phyloP scores from a whole-genome alignment of 1,140 invertebrate genomes.

The Scaptomyza montana region DNA sequence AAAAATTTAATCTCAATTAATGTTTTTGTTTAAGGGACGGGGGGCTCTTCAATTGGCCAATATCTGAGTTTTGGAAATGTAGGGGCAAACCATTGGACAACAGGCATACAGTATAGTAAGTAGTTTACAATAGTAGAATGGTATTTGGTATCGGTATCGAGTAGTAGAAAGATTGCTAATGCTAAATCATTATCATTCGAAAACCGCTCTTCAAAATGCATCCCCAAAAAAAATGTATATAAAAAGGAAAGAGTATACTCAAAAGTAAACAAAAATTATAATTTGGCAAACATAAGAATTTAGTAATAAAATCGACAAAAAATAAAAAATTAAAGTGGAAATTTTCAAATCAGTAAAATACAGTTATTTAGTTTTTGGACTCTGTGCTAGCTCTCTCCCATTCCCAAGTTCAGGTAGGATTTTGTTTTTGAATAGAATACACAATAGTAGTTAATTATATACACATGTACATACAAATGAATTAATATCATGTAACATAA shows the following conservation, averaged over 20 bases:
- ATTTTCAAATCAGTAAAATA: constrained; percentile 46
- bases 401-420: constrained; percentile 83
- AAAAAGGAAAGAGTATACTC: constrained; percentile 15
- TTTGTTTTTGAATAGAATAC: constrained; percentile 75
- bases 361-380: constrained; percentile 68
- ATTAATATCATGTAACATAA: constrained; percentile 51
- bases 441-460: constrained; percentile 79
- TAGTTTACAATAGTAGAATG: constrained; percentile 52
- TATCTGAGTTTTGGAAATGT: constrained; percentile 34
- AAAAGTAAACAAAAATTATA: constrained; percentile 26
- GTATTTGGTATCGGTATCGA: constrained; percentile 55
- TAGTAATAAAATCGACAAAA: constrained; percentile 56
- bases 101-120: constrained; percentile 19
- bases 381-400: constrained; percentile 84
- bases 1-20: constrained; percentile 43
- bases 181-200: constrained; percentile 74
- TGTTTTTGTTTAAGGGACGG: constrained; percentile 4
- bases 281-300: constrained; percentile 40
- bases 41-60: constrained; percentile 40
- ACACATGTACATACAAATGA: constrained; percentile 60
- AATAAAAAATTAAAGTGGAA: constrained; percentile 30
- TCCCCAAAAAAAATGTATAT: constrained; percentile 32
- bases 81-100: constrained; percentile 42
- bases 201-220: constrained; percentile 48
- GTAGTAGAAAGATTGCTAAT: constrained; percentile 78